A percentile compares a stretch with the other conserved stretches of the same genome.
Evolutionary conservation across 2,888 invertebrate genomes (phyloP).

Genomic region (Synergus gifuensis): DNA sequence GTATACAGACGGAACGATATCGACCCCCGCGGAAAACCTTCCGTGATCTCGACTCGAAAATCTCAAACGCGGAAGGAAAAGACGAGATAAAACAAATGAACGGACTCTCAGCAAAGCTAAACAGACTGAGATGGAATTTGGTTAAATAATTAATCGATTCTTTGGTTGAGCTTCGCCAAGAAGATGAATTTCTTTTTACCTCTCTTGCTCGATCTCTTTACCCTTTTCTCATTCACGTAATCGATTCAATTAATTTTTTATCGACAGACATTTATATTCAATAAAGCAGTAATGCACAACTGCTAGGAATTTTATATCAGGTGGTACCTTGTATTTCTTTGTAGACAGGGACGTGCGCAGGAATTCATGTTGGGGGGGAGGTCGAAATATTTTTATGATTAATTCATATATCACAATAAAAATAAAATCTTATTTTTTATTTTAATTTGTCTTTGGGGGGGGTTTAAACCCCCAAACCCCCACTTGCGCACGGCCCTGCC

Average conservation of each 20-base stretch:
- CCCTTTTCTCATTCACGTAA: slow-evolving; percentile 9
- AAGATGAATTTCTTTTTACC: neutral
- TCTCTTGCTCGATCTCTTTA: slow-evolving; percentile 17
- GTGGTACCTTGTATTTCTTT: neutral
- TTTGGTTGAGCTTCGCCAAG: slow-evolving; percentile 44
- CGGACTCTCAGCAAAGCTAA: slow-evolving; percentile 28
- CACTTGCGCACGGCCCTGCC: too few species aligned
- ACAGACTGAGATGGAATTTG: slow-evolving; percentile 51
- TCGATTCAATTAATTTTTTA: neutral
- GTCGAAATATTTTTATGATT: too few species aligned
- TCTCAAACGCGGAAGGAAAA: slow-evolving; percentile 36
- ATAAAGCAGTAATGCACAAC: neutral
- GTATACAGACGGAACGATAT: slow-evolving; percentile 26
- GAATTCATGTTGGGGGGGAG: too few species aligned
- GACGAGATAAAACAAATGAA: slow-evolving; percentile 32
- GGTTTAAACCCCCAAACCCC: too few species aligned
- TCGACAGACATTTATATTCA: neutral
- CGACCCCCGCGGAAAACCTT: slow-evolving; percentile 33
- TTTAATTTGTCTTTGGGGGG: too few species aligned
- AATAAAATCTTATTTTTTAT: too few species aligned
- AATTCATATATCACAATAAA: too few species aligned
- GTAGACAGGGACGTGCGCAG: neutral
- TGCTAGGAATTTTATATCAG: neutral
- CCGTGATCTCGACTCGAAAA: slow-evolving; percentile 12
- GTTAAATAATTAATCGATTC: slow-evolving; percentile 66